phyloP scores from a whole-genome alignment of 64 coral and sea anemone species.

The Hydrozoanthus tunicans region DNA sequence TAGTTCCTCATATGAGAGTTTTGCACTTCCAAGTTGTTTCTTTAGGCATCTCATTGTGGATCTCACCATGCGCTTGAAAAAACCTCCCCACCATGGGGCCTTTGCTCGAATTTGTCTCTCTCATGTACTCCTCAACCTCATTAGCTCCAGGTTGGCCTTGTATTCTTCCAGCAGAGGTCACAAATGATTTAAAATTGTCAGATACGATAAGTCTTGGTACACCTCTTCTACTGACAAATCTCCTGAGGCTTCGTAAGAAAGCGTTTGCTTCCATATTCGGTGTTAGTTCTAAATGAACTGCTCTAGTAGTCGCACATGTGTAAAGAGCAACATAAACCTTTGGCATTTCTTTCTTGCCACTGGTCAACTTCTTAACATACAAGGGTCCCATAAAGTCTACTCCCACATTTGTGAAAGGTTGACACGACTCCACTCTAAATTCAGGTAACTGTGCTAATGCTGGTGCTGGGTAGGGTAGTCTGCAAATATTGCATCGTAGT shows the following conservation, averaged over 20 bases:
- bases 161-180: slow-evolving; percentile 8
- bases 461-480: slow-evolving; percentile 10
- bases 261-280: slow-evolving; percentile 11
- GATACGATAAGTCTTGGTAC: slow-evolving; percentile 50
- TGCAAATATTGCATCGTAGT: slow-evolving; percentile 17
- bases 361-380: slow-evolving; percentile 14
- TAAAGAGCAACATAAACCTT: slow-evolving; percentile 42
- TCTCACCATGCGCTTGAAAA: slow-evolving; percentile 52
- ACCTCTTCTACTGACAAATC: slow-evolving; percentile 27
- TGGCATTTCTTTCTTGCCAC: neutral
- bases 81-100: slow-evolving; percentile 8
- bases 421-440: slow-evolving; percentile 27
- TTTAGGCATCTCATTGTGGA: slow-evolving; percentile 50
- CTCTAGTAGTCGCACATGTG: slow-evolving; percentile 15
- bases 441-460: slow-evolving; percentile 35
- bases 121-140: neutral
- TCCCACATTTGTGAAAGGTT: slow-evolving; percentile 36
- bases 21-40: slow-evolving; percentile 49
- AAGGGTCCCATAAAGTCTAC: slow-evolving; percentile 57
- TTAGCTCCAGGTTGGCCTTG: neutral
- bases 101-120: neutral
- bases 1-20: slow-evolving; percentile 48
- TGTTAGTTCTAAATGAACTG: slow-evolving; percentile 29
- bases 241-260: slow-evolving; percentile 22
- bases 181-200: slow-evolving; percentile 42